Evolutionary conservation across 2,113 vertebrate genomes (phyloP), one percentile per base, ranked within the genome.

Genomic region (Sisor rabdophorus): DNA sequence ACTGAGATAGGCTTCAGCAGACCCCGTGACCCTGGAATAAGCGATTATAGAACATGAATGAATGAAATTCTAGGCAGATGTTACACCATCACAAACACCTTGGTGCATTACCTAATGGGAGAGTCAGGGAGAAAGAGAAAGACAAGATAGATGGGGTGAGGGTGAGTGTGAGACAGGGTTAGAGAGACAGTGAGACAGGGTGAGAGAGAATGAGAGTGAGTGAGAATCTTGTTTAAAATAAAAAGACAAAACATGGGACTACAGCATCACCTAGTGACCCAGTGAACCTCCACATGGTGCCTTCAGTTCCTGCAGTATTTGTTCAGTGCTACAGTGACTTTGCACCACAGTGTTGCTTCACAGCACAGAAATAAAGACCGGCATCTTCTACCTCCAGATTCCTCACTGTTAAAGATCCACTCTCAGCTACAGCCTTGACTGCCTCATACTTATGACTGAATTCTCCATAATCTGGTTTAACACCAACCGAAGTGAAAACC

Each of bases 291-390:
- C 2, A 61, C 44, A 60, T 15, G 17, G 9, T 54, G 1, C 11
- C 40, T 44, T 67, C 7, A 48, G 36, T 8, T 10, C 28, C 40
- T 60, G 7, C 9, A 19, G 32, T 77, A 53, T 61, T 73, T 81
- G 73, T 76, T 56, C 11, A 22, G n/a, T 47, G 16, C 4, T 55
- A 2, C n/a, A 19, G 19, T 32, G 36, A 4, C 16, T 70, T 63
- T 50, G 24, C 17, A 71, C 30, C 65, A 75, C 54, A 69, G 79
- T 83, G 79, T 68, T 67, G 16, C 5, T 24, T 84, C 64, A 70
- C 81, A 4, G 69, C 69, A 70, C 82, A 80, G 52, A 78, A 72
- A 59, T 82, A 84, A 20, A 82, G 12, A 4, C 53, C 82, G 15
- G 11, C 47, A 47, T 82, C 84, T 32, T 44, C 69, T 30, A 52